Evolutionary conservation across 2,113 vertebrate genomes (phyloP), one percentile per base, ranked within the genome.

Genomic region (Heterotilapia buettikoferi): DNA sequence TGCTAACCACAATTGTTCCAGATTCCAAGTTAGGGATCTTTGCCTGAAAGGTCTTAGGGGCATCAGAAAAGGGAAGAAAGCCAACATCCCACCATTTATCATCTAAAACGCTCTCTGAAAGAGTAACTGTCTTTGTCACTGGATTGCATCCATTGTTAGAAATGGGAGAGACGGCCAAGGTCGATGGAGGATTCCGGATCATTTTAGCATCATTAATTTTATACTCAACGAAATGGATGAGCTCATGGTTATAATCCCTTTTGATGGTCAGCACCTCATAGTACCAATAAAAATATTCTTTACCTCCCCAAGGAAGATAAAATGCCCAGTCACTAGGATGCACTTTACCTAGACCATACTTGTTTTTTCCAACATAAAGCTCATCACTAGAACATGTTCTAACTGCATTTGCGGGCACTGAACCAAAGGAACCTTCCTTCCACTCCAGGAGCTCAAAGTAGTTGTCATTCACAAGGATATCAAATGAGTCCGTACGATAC

Each of bases 281-380:
- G 53, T 2, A 1, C 40, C n/a, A n/a, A n/a, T n/a, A n/a, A n/a
- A n/a, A 76, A 6, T 3, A 14, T 47, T 87, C 71, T 24, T n/a
- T 5, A 14, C 1, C 4, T n/a, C 16, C 40, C 5, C 50, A 13
- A 12, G 40, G 5, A 36, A 31, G 61, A 9, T 53, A 61, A 5
- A 82, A 31, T 40, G 14, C 26, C 1, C 4, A 76, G 29, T 5
- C 10, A 9, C 8, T 5, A 1, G 19, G 10, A 5, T 43, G 40
- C 7, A 87, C 85, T 40, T 83, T 68, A 8, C 80, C 85, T n/a
- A 87, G 66, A 16, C 85, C 80, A 21, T 76, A 83, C 29, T 61
- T 21, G 21, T 76, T 76, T 26, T 40, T 87, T 2, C 40, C 86
- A n/a, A 87, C 80, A 11, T 52, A 87, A 14, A 52, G 2, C 9